These are phyloP conservation scores for Eucera pruinosa DNA, from an alignment of 2,888 invertebrate genomes.

Conservation along the genomic window DNA sequence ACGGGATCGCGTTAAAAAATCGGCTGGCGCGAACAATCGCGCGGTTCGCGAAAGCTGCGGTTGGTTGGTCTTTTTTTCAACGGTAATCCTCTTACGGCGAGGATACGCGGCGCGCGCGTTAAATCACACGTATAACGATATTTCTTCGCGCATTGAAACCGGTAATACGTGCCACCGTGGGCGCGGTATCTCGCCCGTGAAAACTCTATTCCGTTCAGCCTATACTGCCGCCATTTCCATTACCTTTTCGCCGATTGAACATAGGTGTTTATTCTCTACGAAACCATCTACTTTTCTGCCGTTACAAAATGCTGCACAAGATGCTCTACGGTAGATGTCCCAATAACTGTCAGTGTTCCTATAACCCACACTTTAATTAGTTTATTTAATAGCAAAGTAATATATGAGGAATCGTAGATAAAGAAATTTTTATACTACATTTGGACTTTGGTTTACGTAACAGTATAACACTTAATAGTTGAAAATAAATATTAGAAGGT, in stretches of 20 bases:
- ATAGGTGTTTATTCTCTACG: no score
- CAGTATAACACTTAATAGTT: no score
- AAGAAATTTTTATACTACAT: no score
- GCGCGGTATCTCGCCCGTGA: conserved; percentile 14
- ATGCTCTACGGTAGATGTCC: no score
- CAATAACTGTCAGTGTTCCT: no score
- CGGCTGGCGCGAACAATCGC: conserved; percentile 38
- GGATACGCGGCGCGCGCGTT: conserved; percentile 53
- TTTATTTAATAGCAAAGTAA: no score
- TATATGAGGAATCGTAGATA: no score
- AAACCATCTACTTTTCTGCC: no score
- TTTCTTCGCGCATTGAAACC: conserved; percentile 37
- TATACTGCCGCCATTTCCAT: conserved; percentile 17
- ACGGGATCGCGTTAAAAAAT: conserved; percentile 50
- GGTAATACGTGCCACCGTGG: conserved; percentile 20
- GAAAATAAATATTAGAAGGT: no score
- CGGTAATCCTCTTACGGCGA: conserved; percentile 64
- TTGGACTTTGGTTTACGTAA: no score
- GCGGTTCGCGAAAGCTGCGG: conserved; percentile 25
- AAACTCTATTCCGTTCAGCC: conserved; percentile 22
- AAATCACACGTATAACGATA: conserved; percentile 65
- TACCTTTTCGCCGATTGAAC: neutral
- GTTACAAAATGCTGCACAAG: no score
- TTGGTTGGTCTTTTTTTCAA: neutral
- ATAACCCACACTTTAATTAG: no score